Percentiles rank a stretch among this genome's conserved stretches.
These are phyloP conservation scores for Lagria hirta DNA, from an alignment of 2,888 invertebrate species.

Conservation along the genomic window DNA sequence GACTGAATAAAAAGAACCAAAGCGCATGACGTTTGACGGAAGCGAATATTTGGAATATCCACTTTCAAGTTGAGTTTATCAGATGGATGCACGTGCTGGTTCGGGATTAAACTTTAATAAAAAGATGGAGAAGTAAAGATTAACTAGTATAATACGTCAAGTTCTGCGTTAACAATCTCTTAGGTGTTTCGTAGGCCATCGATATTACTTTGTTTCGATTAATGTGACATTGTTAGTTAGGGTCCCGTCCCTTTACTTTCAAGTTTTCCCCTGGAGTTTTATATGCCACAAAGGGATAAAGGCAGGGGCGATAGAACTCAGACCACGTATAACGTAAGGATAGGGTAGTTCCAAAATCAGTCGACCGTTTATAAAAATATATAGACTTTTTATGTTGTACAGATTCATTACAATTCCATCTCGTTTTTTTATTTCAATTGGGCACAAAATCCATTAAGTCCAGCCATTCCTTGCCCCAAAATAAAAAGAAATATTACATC, in stretches of 20 bases:
- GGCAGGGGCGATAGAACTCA: slow-evolving; percentile 34
- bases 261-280: slow-evolving; percentile 38
- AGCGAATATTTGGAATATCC: background rate
- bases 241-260: slow-evolving; percentile 38
- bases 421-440: slow-evolving; percentile 24
- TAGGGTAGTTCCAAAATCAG: slow-evolving; percentile 32
- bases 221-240: slow-evolving; percentile 46
- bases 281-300: slow-evolving; percentile 36
- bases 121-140: slow-evolving; percentile 24
- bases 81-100: slow-evolving; percentile 13
- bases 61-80: slow-evolving; percentile 13
- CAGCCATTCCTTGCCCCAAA: too few species aligned
- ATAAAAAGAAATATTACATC: too few species aligned
- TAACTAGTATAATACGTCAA: slow-evolving; percentile 25
- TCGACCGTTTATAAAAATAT: slow-evolving; percentile 33
- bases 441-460: too few species aligned
- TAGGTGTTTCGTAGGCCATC: slow-evolving; percentile 43
- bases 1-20: too few species aligned
- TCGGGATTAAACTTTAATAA: slow-evolving; percentile 22
- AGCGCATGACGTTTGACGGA: background rate
- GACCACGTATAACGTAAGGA: slow-evolving; percentile 29
- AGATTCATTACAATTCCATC: slow-evolving; percentile 26
- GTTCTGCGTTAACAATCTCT: slow-evolving; percentile 32
- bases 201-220: slow-evolving; percentile 49
- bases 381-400: slow-evolving; percentile 27